Evolutionary conservation across 2,888 invertebrate genomes (phyloP), one percentile per base, ranked within the genome.

Genomic region (Drosophila imparisetae): DNA sequence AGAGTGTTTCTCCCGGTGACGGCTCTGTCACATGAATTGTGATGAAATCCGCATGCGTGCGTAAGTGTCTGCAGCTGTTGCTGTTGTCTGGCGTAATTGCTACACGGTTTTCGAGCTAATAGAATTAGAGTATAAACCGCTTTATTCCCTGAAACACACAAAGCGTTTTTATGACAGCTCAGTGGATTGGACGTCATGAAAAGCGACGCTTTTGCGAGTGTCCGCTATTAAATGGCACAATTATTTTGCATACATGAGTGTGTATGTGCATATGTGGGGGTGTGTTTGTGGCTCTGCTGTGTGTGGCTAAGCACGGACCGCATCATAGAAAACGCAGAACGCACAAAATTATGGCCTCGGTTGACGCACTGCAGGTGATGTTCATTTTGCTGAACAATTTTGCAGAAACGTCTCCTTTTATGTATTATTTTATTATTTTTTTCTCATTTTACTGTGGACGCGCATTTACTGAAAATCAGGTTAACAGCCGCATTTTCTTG

Each of bases 71-170:
- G 49, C n/a, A 29, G 62, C 45, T 62, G 63, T 11, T 60, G 52
- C 42, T 66, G 66, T 77, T 75, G 72, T 80, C 75, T 64, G 69
- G 45, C 62, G 74, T 86, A 86, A 86, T 85, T 85, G 83, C 76
- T 84, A 82, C 85, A 85, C 80, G 85, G 78, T 69, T 74, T 81
- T 75, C 72, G 54, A 70, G 80, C 86, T 86, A 86, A 86, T 86
- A 86, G 86, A 86, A 86, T 86, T 86, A 86, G 86, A 83, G 70
- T 83, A 86, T 86, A 86, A 86, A 86, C 83, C 78, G 78, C 84
- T 86, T 86, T 86, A 86, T 86, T 81, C 81, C 77, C 82, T 67
- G 73, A 70, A 59, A 63, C 50, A 42, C 52, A 32, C 81, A 82
- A 82, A 78, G 75, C 83, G 73, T 66, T 84, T 85, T 87, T 86